Percentiles rank a stretch among this genome's conserved stretches.
Conservation (phyloP, 2,113 vertebrate species). For the Lepus europaeus region DNA sequence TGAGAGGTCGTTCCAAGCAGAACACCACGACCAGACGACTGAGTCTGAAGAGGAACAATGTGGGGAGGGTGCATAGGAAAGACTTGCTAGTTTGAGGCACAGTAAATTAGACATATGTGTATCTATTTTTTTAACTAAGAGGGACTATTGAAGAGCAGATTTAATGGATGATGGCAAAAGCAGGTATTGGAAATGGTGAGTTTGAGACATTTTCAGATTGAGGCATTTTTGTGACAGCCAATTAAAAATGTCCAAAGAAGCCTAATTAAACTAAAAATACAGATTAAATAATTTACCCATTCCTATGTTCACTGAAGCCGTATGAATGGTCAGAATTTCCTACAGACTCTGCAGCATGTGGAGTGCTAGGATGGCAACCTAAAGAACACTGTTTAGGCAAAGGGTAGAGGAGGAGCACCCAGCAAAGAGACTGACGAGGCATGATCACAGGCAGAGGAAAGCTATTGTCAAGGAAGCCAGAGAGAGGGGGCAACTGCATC, state of each 20-base stretch:
- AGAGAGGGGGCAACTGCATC: not conserved
- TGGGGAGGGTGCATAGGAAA: not conserved
- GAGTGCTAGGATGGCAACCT: not conserved
- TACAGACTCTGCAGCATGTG: not conserved
- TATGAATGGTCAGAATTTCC: not conserved
- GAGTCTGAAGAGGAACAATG: conserved; percentile 10
- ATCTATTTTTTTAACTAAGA: not conserved
- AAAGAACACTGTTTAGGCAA: not conserved
- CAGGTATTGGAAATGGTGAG: not conserved
- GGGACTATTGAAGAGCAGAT: not conserved
- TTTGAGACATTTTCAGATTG: not conserved
- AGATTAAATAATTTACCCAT: not conserved
- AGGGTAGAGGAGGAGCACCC: not conserved
- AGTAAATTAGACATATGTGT: not conserved
- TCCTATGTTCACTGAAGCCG: not conserved
- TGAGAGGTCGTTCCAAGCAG: not conserved
- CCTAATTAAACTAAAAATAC: not conserved
- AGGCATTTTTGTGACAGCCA: conserved; percentile 26
- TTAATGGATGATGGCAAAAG: not conserved
- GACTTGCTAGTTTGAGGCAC: not conserved
- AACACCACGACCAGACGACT: not conserved
- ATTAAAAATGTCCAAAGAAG: conserved; percentile 20
- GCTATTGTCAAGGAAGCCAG: not conserved
- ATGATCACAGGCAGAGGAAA: not conserved
- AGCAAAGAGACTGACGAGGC: not conserved